These are phyloP conservation scores for Labroides dimidiatus DNA, from an alignment of 2,797 vertebrate genomes.

Conservation along the genomic window DNA sequence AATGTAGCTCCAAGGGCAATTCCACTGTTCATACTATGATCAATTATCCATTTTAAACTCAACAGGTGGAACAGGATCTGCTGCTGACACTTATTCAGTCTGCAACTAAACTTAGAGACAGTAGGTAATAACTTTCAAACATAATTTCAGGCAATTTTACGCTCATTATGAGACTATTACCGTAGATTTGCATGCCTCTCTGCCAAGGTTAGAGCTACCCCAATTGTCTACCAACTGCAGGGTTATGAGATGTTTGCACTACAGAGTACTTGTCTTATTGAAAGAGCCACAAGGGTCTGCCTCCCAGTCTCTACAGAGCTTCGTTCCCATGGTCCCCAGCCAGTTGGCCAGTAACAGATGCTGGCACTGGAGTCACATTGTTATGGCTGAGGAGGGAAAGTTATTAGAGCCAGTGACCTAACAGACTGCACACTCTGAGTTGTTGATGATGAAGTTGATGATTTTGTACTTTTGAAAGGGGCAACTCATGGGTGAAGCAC, in stretches of 20 bases:
- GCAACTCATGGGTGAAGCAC: conserved; percentile 15
- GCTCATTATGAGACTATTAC: conserved; percentile 45
- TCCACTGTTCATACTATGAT: conserved; percentile 13
- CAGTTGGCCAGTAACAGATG: conserved; percentile 83
- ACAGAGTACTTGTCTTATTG: conserved; percentile 52
- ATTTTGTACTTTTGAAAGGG: conserved; percentile 48
- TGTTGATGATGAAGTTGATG: conserved; percentile 47
- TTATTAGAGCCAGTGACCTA: conserved; percentile 71
- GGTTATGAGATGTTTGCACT: conserved; percentile 56
- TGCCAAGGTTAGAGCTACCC: conserved; percentile 25
- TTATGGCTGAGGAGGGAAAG: conserved; percentile 71
- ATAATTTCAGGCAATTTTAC: conserved; percentile 54
- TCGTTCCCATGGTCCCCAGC: conserved; percentile 78
- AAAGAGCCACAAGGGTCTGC: conserved; percentile 56
- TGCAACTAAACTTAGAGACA: conserved; percentile 28
- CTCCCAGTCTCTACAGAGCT: conserved; percentile 57
- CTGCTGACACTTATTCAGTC: conserved; percentile 22
- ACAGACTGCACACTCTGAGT: conserved; percentile 60
- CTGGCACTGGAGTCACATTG: conserved; percentile 72
- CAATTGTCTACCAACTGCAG: conserved; percentile 43
- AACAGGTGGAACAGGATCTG: conserved; percentile 55
- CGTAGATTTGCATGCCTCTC: conserved; percentile 52
- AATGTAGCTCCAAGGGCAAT: conserved; percentile 14
- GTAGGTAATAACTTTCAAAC: conserved; percentile 36
- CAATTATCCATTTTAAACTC: conserved; percentile 33